phyloP scores from a whole-genome alignment of 2,113 vertebrate species.

The Nestor notabilis region DNA sequence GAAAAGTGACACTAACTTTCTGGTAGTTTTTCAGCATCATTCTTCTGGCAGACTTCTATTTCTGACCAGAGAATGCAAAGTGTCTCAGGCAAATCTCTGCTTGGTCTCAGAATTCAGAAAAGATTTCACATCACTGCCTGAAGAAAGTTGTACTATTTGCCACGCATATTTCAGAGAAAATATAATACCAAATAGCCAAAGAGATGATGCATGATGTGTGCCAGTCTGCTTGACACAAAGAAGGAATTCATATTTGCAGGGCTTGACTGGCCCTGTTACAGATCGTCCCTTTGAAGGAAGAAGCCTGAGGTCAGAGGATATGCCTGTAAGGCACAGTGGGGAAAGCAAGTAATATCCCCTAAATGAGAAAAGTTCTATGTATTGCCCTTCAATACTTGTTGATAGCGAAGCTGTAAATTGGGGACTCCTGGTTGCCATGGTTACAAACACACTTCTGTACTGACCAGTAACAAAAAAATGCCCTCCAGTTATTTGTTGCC shows the following conservation, averaged over 20 bases:
- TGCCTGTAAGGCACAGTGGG: background rate
- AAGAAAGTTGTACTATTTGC: background rate
- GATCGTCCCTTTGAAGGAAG: background rate
- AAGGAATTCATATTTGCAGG: background rate
- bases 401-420: conserved; percentile 20
- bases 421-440: conserved; percentile 68
- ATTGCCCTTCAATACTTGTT: conserved; percentile 17
- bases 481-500: background rate
- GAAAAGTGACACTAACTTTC: background rate
- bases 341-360: background rate
- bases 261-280: background rate
- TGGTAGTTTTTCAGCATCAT: background rate
- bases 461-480: conserved; percentile 48
- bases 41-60: background rate
- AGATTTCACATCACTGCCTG: background rate
- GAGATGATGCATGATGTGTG: background rate
- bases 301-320: background rate
- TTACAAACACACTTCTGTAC: conserved; percentile 38
- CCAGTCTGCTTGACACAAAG: background rate
- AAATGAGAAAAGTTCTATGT: conserved; percentile 27
- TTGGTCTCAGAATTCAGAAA: background rate
- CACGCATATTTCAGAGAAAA: background rate
- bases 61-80: background rate
- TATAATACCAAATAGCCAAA: background rate
- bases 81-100: background rate